phyloP scores from a whole-genome alignment of 2,113 vertebrate genomes.

The Eira barbara region DNA sequence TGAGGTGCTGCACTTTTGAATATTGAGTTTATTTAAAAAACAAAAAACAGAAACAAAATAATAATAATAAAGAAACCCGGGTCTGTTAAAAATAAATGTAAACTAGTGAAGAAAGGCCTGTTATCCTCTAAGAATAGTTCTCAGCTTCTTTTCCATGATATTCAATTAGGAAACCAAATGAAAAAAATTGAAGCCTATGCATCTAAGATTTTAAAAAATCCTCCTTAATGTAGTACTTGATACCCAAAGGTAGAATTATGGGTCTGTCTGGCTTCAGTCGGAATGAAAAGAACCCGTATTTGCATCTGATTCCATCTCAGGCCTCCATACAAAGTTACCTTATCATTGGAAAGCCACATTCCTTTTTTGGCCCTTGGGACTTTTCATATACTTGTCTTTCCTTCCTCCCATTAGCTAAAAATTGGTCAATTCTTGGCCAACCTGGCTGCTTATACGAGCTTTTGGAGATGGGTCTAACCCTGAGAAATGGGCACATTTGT shows the following conservation, averaged over 20 bases:
- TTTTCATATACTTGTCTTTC: not conserved
- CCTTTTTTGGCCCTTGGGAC: not conserved
- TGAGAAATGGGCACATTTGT: not conserved
- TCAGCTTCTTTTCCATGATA: not conserved
- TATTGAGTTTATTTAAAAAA: not conserved
- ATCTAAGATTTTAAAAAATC: not conserved
- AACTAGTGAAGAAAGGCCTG: not conserved
- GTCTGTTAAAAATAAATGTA: not conserved
- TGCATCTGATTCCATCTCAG: not conserved
- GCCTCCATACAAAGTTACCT: not conserved
- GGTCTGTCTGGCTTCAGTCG: not conserved
- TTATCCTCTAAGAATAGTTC: not conserved
- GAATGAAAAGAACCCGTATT: not conserved
- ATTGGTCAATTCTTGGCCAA: not conserved
- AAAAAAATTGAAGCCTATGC: not conserved
- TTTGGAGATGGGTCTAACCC: not conserved
- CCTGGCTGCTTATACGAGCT: not conserved
- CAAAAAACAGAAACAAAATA: not conserved
- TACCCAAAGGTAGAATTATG: not conserved
- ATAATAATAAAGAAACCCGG: not conserved
- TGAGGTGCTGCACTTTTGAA: not conserved
- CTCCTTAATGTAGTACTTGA: not conserved
- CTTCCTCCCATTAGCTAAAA: not conserved
- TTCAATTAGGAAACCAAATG: not conserved
- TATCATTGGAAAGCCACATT: not conserved